Evolutionary conservation across 1,140 invertebrate genomes (phyloP).

Genomic region (Diachasmimorpha longicaudata): DNA sequence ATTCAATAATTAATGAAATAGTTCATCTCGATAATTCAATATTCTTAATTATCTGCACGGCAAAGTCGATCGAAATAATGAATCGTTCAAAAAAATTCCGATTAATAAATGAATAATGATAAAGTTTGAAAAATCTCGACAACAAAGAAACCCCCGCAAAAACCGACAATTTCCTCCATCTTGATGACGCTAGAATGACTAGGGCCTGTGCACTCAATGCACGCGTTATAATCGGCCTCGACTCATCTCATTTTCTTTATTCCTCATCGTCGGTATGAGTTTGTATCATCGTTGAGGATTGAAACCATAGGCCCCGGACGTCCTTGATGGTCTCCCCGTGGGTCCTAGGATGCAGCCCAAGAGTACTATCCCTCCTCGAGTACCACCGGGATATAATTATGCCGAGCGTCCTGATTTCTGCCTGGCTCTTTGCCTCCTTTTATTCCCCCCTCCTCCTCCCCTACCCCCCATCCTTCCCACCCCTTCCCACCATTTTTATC

Average conservation of each 20-base stretch:
- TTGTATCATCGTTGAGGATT: constrained; percentile 4
- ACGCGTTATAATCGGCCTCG: constrained; percentile 8
- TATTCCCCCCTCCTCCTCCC: not conserved
- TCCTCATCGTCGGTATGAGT: not conserved
- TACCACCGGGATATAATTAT: constrained; percentile 11
- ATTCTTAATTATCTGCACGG: not conserved
- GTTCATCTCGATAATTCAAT: not conserved
- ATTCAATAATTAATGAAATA: too few relatives aligned
- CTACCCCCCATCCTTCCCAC: not conserved
- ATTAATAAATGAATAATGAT: not conserved
- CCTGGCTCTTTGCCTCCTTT: not conserved
- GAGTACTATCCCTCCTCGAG: not conserved
- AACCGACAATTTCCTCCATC: not conserved
- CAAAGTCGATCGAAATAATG: not conserved
- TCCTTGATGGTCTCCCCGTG: constrained; percentile 8
- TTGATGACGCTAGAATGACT: constrained; percentile 1
- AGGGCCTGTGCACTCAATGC: not conserved
- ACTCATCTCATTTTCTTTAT: not conserved
- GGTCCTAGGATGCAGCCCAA: not conserved
- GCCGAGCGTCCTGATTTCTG: constrained; percentile 11
- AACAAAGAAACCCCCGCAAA: not conserved
- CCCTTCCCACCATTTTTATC: not conserved
- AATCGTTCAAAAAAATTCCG: too few relatives aligned
- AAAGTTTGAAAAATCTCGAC: too few relatives aligned
- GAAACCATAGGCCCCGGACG: constrained; percentile 5